These are phyloP conservation scores for Sturnus vulgaris DNA, from an alignment of 2,113 vertebrate genomes.

Conservation along the genomic window DNA sequence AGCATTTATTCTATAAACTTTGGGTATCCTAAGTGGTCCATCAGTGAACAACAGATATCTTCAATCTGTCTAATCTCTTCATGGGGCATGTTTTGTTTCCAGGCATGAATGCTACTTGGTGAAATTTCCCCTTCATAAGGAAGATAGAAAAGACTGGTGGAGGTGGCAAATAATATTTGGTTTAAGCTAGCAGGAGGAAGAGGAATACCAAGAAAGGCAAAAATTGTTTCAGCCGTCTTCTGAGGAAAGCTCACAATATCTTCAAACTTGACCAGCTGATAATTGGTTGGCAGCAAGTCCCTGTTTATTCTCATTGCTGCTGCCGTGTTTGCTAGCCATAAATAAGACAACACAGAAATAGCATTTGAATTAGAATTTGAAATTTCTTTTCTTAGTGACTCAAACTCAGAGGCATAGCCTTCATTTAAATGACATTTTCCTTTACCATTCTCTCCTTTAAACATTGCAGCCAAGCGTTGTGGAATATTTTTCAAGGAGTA, in stretches of 20 bases:
- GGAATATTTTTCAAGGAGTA: constrained; percentile 89
- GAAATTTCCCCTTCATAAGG: constrained; percentile 94
- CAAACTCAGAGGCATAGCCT: constrained; percentile 84
- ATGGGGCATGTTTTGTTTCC: constrained; percentile 84
- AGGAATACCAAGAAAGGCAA: constrained; percentile 90
- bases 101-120: constrained; percentile 79
- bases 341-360: constrained; percentile 83
- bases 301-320: constrained; percentile 82
- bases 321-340: constrained; percentile 91
- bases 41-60: constrained; percentile 84
- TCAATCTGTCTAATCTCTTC: constrained; percentile 86
- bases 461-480: constrained; percentile 83
- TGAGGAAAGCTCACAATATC: constrained; percentile 88
- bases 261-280: constrained; percentile 87
- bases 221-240: constrained; percentile 84
- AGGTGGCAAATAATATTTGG: constrained; percentile 93
- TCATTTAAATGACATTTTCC: constrained; percentile 75
- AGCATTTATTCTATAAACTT: constrained; percentile 82
- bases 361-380: constrained; percentile 74
- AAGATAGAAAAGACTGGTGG: constrained; percentile 91
- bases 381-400: constrained; percentile 78
- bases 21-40: constrained; percentile 88
- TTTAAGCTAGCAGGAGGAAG: constrained; percentile 89
- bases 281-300: constrained; percentile 75
- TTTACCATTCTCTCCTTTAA: constrained; percentile 74